phyloP scores from a whole-genome alignment of 1,140 invertebrate species.

The Pygmarrhopalites habei region DNA sequence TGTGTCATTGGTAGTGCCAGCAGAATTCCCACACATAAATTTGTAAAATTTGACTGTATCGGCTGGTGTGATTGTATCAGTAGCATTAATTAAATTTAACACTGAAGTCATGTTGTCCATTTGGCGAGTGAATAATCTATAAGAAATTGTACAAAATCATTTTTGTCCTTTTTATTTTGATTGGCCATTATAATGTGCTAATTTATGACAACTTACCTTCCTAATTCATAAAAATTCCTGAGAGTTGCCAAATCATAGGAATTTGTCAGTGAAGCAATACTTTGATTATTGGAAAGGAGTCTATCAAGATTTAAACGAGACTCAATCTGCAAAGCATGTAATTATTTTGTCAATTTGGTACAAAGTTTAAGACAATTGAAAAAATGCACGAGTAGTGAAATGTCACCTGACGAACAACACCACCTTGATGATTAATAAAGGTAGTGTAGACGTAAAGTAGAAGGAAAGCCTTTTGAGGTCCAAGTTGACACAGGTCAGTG shows the following conservation, averaged over 20 bases:
- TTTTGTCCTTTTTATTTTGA: too few relatives aligned
- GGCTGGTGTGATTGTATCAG: background rate
- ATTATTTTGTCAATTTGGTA: too few relatives aligned
- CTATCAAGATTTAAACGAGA: too few relatives aligned
- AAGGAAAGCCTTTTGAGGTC: constrained; percentile 7
- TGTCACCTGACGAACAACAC: constrained; percentile 14
- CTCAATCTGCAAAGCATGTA: too few relatives aligned
- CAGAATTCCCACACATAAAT: constrained; percentile 13
- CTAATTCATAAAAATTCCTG: background rate
- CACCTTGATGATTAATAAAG: constrained; percentile 20
- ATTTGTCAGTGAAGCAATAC: too few relatives aligned
- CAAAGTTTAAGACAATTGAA: too few relatives aligned
- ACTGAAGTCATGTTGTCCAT: too few relatives aligned
- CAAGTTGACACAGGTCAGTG: constrained; percentile 15
- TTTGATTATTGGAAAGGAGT: too few relatives aligned
- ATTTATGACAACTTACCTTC: too few relatives aligned
- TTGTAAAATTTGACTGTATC: background rate
- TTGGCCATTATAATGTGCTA: too few relatives aligned
- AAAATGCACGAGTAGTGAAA: background rate
- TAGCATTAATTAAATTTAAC: background rate
- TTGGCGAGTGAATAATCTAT: too few relatives aligned
- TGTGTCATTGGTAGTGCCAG: constrained; percentile 4
- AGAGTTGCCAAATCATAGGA: background rate
- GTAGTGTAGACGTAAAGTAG: constrained; percentile 19
- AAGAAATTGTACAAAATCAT: too few relatives aligned